Evolutionary conservation across 1,140 invertebrate genomes (phyloP).

Genomic region (Cydia strobilella): DNA sequence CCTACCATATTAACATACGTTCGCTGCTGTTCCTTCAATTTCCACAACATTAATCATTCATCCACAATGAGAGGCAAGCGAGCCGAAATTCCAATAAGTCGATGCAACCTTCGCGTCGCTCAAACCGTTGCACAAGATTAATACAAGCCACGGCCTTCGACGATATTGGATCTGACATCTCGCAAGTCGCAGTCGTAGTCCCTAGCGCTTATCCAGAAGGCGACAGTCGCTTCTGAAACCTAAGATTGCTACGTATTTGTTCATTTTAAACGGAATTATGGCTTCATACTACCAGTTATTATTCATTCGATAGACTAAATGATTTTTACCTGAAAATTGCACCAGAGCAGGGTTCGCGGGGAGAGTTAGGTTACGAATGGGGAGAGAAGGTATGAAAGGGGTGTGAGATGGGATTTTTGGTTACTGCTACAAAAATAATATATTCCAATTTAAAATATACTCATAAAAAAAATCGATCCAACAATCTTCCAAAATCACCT

Average conservation of each 20-base stretch:
- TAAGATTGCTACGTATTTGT: background rate
- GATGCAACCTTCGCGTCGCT: conserved; percentile 24
- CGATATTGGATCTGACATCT: conserved; percentile 22
- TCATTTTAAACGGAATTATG: background rate
- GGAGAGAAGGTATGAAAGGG: no score
- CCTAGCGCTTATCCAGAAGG: background rate
- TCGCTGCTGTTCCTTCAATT: background rate
- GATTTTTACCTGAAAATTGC: no score
- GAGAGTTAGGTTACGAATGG: no score
- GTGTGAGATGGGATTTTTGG: no score
- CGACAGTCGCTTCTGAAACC: background rate
- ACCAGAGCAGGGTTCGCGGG: no score
- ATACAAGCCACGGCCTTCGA: conserved; percentile 6
- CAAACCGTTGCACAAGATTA: conserved; percentile 1
- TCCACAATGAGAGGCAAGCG: background rate
- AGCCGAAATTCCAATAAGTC: conserved; percentile 19
- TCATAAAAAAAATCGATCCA: no score
- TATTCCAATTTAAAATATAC: no score
- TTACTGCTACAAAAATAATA: no score
- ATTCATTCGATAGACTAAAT: no score
- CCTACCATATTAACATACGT: background rate
- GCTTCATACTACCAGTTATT: no score
- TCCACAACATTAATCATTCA: conserved; percentile 23
- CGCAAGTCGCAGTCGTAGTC: conserved; percentile 1
- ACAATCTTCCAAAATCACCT: no score